These are phyloP conservation scores for Chrysodeixis includens DNA, from an alignment of 2,888 invertebrate species.

Conservation along the genomic window DNA sequence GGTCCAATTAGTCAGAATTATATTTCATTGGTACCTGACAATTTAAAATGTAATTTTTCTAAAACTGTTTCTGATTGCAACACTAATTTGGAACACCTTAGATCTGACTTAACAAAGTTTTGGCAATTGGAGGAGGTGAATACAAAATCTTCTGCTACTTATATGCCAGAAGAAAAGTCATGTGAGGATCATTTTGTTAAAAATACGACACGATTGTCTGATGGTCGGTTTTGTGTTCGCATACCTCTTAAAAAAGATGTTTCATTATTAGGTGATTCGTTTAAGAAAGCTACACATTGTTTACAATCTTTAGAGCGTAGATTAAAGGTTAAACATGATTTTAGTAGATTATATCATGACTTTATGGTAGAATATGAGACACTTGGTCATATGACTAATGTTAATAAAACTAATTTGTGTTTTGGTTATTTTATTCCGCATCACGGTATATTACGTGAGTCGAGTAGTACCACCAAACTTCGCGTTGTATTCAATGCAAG, in stretches of 20 bases:
- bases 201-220: slow-evolving; percentile 48
- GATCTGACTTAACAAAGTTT: slow-evolving; percentile 26
- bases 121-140: slow-evolving; percentile 47
- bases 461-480: too few relatives aligned
- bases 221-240: slow-evolving; percentile 55
- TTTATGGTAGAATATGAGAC: slow-evolving; percentile 53
- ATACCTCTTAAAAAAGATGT: slow-evolving; percentile 48
- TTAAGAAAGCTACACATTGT: slow-evolving; percentile 45
- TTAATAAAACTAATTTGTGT: not conserved
- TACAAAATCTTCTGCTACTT: slow-evolving; percentile 19
- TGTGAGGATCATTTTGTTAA: slow-evolving; percentile 56
- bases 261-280: slow-evolving; percentile 46
- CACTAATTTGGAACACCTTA: slow-evolving; percentile 8
- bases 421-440: slow-evolving; percentile 41
- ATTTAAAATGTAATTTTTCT: slow-evolving; percentile 24
- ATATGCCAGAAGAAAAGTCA: too few relatives aligned
- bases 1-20: slow-evolving; percentile 23
- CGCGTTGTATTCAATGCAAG: slow-evolving; percentile 44
- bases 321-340: slow-evolving; percentile 18
- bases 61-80: slow-evolving; percentile 5
- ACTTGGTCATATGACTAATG: slow-evolving; percentile 19
- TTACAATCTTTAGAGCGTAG: slow-evolving; percentile 41
- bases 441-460: slow-evolving; percentile 46
- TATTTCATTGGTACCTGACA: not conserved
- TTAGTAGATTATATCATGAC: slow-evolving; percentile 37